Evolutionary conservation across 1,140 invertebrate species (phyloP), one percentile per base, ranked within the genome.

Genomic region (Pseudomyrmex cubaensis): DNA sequence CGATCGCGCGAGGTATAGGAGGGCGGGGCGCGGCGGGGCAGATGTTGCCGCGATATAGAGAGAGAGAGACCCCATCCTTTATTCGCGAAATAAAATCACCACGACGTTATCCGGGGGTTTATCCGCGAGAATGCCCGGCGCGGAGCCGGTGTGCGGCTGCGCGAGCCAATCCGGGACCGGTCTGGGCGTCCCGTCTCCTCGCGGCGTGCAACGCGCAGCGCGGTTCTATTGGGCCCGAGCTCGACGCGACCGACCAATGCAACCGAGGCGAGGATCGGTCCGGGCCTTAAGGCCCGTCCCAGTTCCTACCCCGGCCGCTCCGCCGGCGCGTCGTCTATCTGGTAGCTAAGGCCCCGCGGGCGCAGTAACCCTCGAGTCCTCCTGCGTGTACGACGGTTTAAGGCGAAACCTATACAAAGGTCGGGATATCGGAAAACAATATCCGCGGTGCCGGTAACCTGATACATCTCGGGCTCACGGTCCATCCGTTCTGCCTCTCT

Each of bases 301-400:
- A 85, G 77, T 85, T 90, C 90, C 86, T 90, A 89, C 86, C 85
- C 82, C 50, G 66, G 22, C n/a, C 77, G 56, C 56, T 73, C 54
- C 25, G 67, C 57, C 44, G 76, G 72, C 84, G 83, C 85, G 84
- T 35, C 85, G 90, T 91, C 90, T 93, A 92, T 92, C 92, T 93
- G 92, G 93, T 94, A 94, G 93, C 92, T 91, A 93, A 94, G 93
- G 93, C 93, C 93, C 93, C 90, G 92, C 93, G 93, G 94, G 94
- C 94, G 89, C 93, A 94, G 94, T 94, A 93, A 94, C 93, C 94
- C 93, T 93, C 93, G 90, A 94, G 94, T 94, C 92, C 91, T 94
- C 93, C 92, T 93, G 63, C 86, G 88, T 82, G 90, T 92, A 92
- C 93, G 93, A 94, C 93, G 93, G 92, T 93, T 93, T 90, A 88